These are phyloP conservation scores for Aleiodes sp. DNA, from an alignment of 1,140 invertebrate genomes.

Conservation along the genomic window DNA sequence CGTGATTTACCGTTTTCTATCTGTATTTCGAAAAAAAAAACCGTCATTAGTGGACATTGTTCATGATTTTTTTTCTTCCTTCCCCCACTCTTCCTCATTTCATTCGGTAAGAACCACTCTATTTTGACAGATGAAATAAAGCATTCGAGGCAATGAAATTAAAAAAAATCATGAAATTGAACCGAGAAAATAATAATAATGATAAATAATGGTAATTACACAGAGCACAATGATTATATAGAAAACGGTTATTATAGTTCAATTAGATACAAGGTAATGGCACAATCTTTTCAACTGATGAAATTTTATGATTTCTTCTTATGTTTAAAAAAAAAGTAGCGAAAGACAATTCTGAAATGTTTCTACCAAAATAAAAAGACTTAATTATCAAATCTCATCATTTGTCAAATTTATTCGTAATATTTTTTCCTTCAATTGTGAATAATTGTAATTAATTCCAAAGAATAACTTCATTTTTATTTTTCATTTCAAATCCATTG, in stretches of 20 bases:
- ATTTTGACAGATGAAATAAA: no score
- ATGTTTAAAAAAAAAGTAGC: not conserved
- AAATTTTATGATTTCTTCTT: not conserved
- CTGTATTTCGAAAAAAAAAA: no score
- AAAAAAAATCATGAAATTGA: no score
- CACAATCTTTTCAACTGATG: not conserved
- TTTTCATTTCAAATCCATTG: no score
- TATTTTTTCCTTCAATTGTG: not conserved
- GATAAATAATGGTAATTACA: no score
- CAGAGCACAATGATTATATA: not conserved
- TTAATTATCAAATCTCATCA: not conserved
- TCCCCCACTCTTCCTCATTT: no score
- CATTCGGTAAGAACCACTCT: no score
- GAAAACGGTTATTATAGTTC: not conserved
- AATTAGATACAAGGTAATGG: not conserved
- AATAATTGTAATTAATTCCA: not conserved
- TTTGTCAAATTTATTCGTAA: not conserved
- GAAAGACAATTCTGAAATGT: not conserved
- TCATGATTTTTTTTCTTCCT: no score
- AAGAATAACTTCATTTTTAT: no score
- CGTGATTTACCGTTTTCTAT: conserved; percentile 25
- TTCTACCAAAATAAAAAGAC: not conserved
- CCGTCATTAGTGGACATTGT: no score
- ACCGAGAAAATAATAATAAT: no score
- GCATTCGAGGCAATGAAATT: no score